Percentiles rank a stretch among this genome's conserved stretches.
Evolutionary conservation across 2,113 vertebrate species (phyloP).

Genomic region (Petrocephalus zakoni): DNA sequence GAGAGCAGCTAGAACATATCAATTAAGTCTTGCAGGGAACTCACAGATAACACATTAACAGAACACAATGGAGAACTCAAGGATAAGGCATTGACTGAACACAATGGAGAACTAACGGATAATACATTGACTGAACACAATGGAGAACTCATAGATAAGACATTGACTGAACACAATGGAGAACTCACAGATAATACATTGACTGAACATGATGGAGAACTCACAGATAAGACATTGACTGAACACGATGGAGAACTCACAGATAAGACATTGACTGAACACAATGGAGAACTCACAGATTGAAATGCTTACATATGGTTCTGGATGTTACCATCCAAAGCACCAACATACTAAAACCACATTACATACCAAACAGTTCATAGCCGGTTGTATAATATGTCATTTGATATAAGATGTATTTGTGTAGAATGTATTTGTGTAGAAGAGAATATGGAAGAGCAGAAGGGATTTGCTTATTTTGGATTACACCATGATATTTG

Average conservation of each 20-base stretch:
- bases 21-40: neutral
- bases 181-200: neutral
- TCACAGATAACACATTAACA: neutral
- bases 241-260: no score
- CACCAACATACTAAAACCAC: neutral
- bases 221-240: neutral
- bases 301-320: neutral
- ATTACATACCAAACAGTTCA: neutral
- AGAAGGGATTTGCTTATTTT: slow-evolving; percentile 1
- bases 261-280: neutral
- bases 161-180: neutral
- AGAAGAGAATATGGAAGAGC: neutral
- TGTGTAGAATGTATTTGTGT: neutral
- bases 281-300: neutral
- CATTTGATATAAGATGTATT: neutral
- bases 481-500: neutral
- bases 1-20: neutral
- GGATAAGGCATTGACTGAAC: neutral
- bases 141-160: neutral
- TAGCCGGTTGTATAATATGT: neutral
- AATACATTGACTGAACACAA: neutral
- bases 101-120: neutral
- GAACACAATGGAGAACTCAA: neutral
- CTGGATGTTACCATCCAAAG: neutral
- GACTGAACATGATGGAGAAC: neutral